Evolutionary conservation across 2,888 invertebrate species (phyloP), one percentile per base, ranked within the genome.

Genomic region (Mimas tiliae): DNA sequence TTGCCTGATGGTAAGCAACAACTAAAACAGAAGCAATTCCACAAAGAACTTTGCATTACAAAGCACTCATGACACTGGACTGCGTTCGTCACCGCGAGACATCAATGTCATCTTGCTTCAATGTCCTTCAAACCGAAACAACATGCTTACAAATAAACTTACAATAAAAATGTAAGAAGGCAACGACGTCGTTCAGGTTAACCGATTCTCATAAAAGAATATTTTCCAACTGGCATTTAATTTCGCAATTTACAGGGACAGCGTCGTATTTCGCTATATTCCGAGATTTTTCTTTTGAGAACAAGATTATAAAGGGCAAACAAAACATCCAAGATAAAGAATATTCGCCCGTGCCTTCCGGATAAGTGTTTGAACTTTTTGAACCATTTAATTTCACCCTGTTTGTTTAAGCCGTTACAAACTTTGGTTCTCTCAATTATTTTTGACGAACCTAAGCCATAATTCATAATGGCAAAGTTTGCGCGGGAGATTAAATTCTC

Each of bases 341-440:
- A 80, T 76, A 79, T 78, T 75, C 73, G 70, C 70, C 65, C 65
- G 65, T 68, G 69, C 72, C 71, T 76, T 65, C 65, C 50, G 68
- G 71, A 70, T 72, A 80, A 84, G 74, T 76, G 74, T 71, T 55
- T 27, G 50, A 82, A 84, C 76, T 85, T 85, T 82, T 67, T 72
- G 76, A 81, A 80, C 78, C 73, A 79, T 81, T 84, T 80, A 80
- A 80, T 80, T 81, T 82, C 70, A 65, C 58, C 64, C 65, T 74
- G 71, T 80, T 83, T 78, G 70, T 73, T 75, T 74, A 75, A 78
- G 68, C 67, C 48, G 66, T 71, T 74, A 51, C 64, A 58, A 72
- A 73, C 62, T 74, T 67, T 50, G 14, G 33, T 65, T 52, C 55
- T 63, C 33, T 62, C 58, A 67, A 73, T 70, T 72, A 68, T 66